Base-by-base conservation (phyloP, 2,888 invertebrate genomes). In the Drosophila flavopinicola region DNA sequence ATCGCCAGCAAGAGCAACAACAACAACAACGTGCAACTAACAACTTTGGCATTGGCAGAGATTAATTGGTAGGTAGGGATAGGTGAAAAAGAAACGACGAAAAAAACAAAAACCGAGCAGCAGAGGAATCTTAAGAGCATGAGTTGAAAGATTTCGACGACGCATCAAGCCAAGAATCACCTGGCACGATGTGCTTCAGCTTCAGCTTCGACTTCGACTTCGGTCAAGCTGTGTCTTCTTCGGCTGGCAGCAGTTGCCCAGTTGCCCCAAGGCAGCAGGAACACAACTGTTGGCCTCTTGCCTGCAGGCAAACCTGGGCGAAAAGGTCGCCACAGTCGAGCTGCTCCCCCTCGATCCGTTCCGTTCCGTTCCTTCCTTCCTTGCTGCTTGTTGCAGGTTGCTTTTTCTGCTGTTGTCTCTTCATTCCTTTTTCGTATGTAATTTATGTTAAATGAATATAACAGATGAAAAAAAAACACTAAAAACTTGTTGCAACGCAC, bases 21-120 rank as follows among this genome's bases (percentile, higher is more conserved):
- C 65, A 65, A 48, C 74, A 72, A 51, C 83, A 77, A 72, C 83
- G 70, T 80, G 82, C 83, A 86, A 77, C 78, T 80, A 90, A 88
- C 87, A 88, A 80, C 89, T 86, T 88, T 89, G 89, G 89, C 89
- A 89, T 89, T 90, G 90, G 89, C 88, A 87, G 85, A 89, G 89
- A 89, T 89, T 89, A 89, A 89, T 89, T 89, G 89, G 89, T 88
- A 87, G 88, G 88, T 78, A 86, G 78, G 88, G 74, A 87, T 82
- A 79, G 85, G 86, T 78, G 88, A 75, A 84, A 66, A 87, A 76
- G 63, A 63, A 39, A 41, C 15, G 9, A 11, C 30, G 20, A 48
- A 41, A 38, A 24, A 37, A 25, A 49, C 47, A 51, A 47, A 66
- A 41, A 54, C 63, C 17, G 49, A 61, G 44, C 41, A 64, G 47